Evolutionary conservation across 2,113 vertebrate genomes (phyloP), one percentile per base, ranked within the genome.

Genomic region (Psilopsiagon aymara): DNA sequence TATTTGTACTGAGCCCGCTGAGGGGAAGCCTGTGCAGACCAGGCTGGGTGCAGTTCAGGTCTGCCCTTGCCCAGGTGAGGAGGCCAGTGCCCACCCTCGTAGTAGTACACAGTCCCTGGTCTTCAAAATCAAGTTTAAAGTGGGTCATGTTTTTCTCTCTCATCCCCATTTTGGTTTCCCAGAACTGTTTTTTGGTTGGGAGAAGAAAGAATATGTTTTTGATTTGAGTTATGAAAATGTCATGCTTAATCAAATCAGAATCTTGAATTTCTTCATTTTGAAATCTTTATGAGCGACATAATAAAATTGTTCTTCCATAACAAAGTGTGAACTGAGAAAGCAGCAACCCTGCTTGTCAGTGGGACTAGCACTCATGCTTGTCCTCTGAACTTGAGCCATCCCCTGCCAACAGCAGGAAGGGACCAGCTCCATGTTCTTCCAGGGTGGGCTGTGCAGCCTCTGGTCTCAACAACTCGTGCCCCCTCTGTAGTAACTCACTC

Each of bases 321-420:
- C 1, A 7, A 41, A 55, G 23, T 1, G 3, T 59, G 60, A 10
- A 25, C 23, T 3, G 3, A n/a, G 20, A 52, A 46, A 75, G 41
- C 11, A 1, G 44, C 51, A 64, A 15, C 77, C 33, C 3, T 10
- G n/a, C 46, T 10, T 14, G 1, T 21, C 0, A 0, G 8, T 59
- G 41, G 16, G 53, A 28, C 29, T 70, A 73, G 46, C 20, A 53
- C 25, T 17, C 46, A 16, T 27, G 62, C 46, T 71, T 3, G 2
- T 63, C 29, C 64, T 67, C 35, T 57, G 60, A 52, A 25, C 27
- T 71, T 17, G 41, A 82, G 44, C 59, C 9, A 0, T 15, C 49
- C 46, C 18, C 44, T 60, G 37, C 41, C 6, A 6, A 3, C 13
- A 43, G 33, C n/a, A 2, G 24, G 28, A 21, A 49, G 44, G 53